Evolutionary conservation across 2,888 invertebrate species (phyloP).

Genomic region (Parnassius glacialis): DNA sequence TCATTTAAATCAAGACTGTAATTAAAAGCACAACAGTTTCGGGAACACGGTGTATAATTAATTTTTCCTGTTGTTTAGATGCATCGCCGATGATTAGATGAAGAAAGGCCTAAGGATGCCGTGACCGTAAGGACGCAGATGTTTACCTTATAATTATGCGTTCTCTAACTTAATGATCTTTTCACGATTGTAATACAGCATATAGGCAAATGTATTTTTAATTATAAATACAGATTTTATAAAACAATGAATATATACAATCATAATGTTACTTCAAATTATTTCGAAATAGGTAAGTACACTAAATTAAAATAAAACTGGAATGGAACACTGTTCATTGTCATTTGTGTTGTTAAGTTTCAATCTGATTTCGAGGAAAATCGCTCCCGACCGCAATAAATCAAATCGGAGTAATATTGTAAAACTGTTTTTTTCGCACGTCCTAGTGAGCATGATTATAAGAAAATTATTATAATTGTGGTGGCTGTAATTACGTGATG

Average conservation of each 20-base stretch:
- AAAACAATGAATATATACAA: neutral
- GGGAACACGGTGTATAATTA: slow-evolving; percentile 72
- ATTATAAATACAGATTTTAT: slow-evolving; percentile 32
- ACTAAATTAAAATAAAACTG: neutral
- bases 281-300: neutral
- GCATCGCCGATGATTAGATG: slow-evolving; percentile 75
- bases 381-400: slow-evolving; percentile 59
- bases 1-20: slow-evolving; percentile 62
- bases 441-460: slow-evolving; percentile 75
- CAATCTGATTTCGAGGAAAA: slow-evolving; percentile 51
- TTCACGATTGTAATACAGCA: slow-evolving; percentile 48
- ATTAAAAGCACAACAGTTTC: slow-evolving; percentile 75
- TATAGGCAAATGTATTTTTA: slow-evolving; percentile 30
- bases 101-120: slow-evolving; percentile 48
- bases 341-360: slow-evolving; percentile 11
- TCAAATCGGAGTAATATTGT: slow-evolving; percentile 60
- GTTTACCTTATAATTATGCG: slow-evolving; percentile 69
- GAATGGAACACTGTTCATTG: slow-evolving; percentile 2
- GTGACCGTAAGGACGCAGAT: slow-evolving; percentile 69
- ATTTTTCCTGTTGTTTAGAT: slow-evolving; percentile 72
- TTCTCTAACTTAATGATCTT: slow-evolving; percentile 63
- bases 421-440: slow-evolving; percentile 76
- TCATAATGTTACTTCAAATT: neutral
- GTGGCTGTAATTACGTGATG: slow-evolving; percentile 72
- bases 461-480: slow-evolving; percentile 80